Base-by-base conservation (phyloP, 2,113 vertebrate species). In the Corythaeola cristata region DNA sequence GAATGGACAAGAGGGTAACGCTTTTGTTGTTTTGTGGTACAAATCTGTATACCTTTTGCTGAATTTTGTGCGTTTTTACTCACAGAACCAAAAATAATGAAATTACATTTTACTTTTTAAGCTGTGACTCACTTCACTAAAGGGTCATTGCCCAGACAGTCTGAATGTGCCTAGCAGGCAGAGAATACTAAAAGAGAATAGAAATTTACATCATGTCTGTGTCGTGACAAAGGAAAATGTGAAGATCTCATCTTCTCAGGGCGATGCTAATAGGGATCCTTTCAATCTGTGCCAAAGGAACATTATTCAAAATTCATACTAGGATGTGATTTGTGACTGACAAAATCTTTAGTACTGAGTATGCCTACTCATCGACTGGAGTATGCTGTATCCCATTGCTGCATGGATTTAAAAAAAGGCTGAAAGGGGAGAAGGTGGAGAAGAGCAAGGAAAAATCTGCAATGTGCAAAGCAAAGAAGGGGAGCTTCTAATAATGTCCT, bases 71-170 rank as follows among this genome's bases (percentile, higher is more conserved):
- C 15, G 6, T 68, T 90, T 95, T 75, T 88, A 95, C 92, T 85
- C 49, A 68, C 60, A 85, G 58, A 50, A 82, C 84, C 80, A 88
- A 92, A 96, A 91, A 84, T 83, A 95, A 88, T 58, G 35, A 85
- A 93, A 92, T 92, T 90, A 63, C 67, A 35, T 93, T 91, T 71
- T 96, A 95, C 62, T 78, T 94, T 92, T 84, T 64, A 95, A 92
- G 74, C 84, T 82, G 64, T 97, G 95, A 97, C 74, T 96, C 95
- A 91, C 69, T 95, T 76, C 35, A 50, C 77, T 88, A 15, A 94
- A 92, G 87, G 84, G 96, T 95, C 92, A 74, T 56, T 82, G 89
- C 84, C 88, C 92, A 96, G 92, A 95, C 94, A 92, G 77, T 67
- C 90, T 87, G 90, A 93, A 88, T 94, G 49, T 85, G 77, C 71